Base-by-base conservation (phyloP, 2,113 vertebrate genomes). In the Tamias sibiricus region DNA sequence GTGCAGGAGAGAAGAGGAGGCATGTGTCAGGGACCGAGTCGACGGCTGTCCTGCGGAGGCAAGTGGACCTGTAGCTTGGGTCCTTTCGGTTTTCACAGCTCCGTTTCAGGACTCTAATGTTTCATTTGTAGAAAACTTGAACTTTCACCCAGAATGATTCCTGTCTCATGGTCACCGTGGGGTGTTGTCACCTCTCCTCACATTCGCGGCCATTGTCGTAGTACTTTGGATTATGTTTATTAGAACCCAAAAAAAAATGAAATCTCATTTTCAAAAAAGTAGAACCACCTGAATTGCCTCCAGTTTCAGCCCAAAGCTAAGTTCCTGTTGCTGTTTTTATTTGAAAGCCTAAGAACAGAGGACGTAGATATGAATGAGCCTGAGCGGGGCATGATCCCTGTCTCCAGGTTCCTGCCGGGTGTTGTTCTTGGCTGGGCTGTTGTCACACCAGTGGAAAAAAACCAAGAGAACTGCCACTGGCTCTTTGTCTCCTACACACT, bases 401-500 rank as follows among this genome's bases (percentile, higher is more conserved):
- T 94, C 83, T 76, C 75, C 84, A 72, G 37, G 69, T 90, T 90
- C 76, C 93, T 44, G 93, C 93, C 91, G n/a, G n/a, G n/a, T 95
- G 93, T 97, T 95, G 75, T 95, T 96, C 84, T 97, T 96, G 93
- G 88, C 95, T 94, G 37, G 37, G 22, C 85, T n/a, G 30, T 14
- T 75, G 37, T 64, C 83, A 64, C 40, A 86, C 17, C 77, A 76
- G 22, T 44, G 59, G 59, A 71, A 81, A 79, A 83, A 76, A 52
- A 92, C 0, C 76, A 79, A 52, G 75, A 83, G 13, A n/a, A 72
- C 35, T 47, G 59, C 88, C 66, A 76, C 72, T 74, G 44, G 47
- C 74, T 82, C 80, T 95, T 64, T 93, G 81, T 94, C 95, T 95
- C 81, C 86, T 94, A 95, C 96, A 96, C 84, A 92, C 19, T 44